Conservation (phyloP, 2,888 invertebrate genomes). For the Endomychus coccineus region DNA sequence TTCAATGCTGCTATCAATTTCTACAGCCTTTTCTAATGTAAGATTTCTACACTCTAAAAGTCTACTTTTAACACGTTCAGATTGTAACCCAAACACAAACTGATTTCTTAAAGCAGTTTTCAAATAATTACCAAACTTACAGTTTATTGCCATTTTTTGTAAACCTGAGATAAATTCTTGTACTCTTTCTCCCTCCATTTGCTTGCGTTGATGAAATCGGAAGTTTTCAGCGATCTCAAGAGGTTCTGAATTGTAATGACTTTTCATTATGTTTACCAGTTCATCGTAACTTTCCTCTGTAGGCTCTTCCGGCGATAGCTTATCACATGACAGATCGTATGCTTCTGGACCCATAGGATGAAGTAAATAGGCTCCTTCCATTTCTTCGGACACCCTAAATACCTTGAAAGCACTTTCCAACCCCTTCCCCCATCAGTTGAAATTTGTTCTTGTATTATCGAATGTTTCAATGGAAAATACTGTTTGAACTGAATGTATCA, state of each 20-base stretch:
- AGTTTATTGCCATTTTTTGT: conserved; percentile 17
- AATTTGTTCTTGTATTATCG: no score
- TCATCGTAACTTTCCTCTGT: background rate
- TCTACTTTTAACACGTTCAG: conserved; percentile 20
- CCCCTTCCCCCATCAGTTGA: conserved; percentile 6
- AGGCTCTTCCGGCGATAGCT: conserved; percentile 2
- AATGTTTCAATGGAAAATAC: no score
- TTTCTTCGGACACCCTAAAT: background rate
- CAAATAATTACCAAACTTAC: conserved; percentile 23
- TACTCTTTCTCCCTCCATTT: conserved; percentile 19
- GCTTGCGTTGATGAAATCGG: conserved; percentile 22
- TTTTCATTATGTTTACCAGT: background rate
- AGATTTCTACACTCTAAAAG: conserved; percentile 22
- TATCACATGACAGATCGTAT: conserved; percentile 6
- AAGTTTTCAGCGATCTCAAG: conserved; percentile 23
- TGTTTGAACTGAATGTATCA: no score
- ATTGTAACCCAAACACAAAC: conserved; percentile 25
- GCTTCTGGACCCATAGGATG: conserved; percentile 9
- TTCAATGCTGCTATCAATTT: conserved; percentile 21
- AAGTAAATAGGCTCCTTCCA: conserved; percentile 2
- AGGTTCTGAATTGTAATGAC: conserved; percentile 14
- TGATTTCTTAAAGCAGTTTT: conserved; percentile 25
- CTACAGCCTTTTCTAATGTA: conserved; percentile 19
- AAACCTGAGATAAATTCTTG: conserved; percentile 19
- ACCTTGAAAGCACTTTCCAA: conserved; percentile 9